A percentile compares a stretch with the other conserved stretches of the same genome.
phyloP scores from a whole-genome alignment of 2,797 vertebrate species.

The Anabacerthia variegaticeps region DNA sequence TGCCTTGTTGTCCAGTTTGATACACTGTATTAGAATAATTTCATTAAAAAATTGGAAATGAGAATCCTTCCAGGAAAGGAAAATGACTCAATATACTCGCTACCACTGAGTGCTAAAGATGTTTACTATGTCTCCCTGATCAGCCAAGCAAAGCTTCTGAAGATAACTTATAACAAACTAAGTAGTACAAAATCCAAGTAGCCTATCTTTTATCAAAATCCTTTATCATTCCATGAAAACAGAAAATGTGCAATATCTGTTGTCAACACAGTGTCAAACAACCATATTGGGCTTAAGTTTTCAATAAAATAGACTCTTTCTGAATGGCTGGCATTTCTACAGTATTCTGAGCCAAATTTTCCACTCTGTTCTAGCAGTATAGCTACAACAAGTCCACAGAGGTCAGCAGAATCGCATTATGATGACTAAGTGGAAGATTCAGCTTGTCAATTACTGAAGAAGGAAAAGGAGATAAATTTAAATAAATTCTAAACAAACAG shows the following conservation, averaged over 20 bases:
- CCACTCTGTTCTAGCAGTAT: neutral
- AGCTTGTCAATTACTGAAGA: slow-evolving; percentile 37
- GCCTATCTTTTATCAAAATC: slow-evolving; percentile 11
- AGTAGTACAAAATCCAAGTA: neutral
- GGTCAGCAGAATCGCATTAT: slow-evolving; percentile 40
- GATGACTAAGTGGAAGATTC: slow-evolving; percentile 23
- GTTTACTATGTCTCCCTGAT: neutral
- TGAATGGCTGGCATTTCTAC: slow-evolving; percentile 54
- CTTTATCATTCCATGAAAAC: slow-evolving; percentile 34
- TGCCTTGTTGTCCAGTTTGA: neutral
- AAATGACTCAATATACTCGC: neutral
- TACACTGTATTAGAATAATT: neutral
- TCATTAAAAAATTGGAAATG: neutral
- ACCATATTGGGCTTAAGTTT: slow-evolving; percentile 55
- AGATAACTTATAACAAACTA: neutral
- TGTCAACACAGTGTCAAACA: slow-evolving; percentile 68
- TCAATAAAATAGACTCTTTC: slow-evolving; percentile 46
- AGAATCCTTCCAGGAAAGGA: neutral
- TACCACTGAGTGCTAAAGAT: neutral
- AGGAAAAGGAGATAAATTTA: neutral
- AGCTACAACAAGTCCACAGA: slow-evolving; percentile 48
- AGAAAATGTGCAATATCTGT: slow-evolving; percentile 67
- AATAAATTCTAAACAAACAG: neutral
- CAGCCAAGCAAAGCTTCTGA: neutral
- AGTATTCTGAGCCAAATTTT: slow-evolving; percentile 53